A percentile compares a stretch with the other conserved stretches of the same genome.
Conservation (phyloP, 2,113 vertebrate genomes). For the Tinamus guttatus region DNA sequence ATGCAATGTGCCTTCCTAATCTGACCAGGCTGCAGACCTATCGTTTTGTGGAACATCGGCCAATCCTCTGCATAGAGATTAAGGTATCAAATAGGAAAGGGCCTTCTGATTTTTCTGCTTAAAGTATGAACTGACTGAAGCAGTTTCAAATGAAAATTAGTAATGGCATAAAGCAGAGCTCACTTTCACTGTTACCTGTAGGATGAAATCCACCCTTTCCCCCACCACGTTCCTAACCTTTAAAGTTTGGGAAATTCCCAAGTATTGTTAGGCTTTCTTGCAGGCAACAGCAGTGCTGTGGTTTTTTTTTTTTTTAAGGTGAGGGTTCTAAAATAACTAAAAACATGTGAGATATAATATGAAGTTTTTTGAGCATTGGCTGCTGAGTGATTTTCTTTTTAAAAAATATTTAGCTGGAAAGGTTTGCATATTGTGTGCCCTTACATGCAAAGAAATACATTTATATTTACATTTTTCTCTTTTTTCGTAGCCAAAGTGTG, state of each 20-base stretch:
- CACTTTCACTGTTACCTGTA: accelerated
- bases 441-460: background rate
- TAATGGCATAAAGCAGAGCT: background rate
- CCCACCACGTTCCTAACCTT: background rate
- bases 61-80: conserved; percentile 94
- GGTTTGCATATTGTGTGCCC: background rate
- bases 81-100: conserved; percentile 78
- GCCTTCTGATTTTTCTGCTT: background rate
- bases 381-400: background rate
- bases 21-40: conserved; percentile 87
- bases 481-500: conserved; percentile 93
- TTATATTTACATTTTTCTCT: background rate
- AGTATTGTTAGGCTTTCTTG: background rate
- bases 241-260: background rate
- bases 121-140: accelerated
- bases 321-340: background rate
- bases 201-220: background rate
- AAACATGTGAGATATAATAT: background rate
- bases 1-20: conserved; percentile 95
- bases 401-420: too few relatives aligned
- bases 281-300: background rate
- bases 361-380: background rate
- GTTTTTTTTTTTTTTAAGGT: background rate
- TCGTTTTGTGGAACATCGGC: conserved; percentile 83
- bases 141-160: background rate